Evolutionary conservation across 1,140 invertebrate genomes (phyloP), one percentile per base, ranked within the genome.

Genomic region (Chymomyza costata): DNA sequence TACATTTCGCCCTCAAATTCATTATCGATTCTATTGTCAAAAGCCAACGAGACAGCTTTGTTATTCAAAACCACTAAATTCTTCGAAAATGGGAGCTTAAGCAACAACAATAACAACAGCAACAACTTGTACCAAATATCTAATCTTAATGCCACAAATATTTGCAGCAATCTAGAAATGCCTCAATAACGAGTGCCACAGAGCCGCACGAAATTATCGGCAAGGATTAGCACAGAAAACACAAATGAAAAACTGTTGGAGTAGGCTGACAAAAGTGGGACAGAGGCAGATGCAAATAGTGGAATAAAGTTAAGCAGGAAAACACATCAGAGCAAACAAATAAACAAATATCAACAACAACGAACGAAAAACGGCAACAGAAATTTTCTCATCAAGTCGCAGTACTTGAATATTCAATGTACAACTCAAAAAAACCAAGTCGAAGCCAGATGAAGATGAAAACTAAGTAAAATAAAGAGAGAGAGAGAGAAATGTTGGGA

Each of bases 191-290:
- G n/a, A n/a, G n/a, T 15, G 1, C 28, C 25, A 15, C 41, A 25
- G 8, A 49, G 48, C 44, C 49, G 57, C 63, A 63, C 14, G 34
- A 65, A 65, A 58, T 65, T 58, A 65, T 58, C 40, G 40, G 18
- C 63, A 63, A 63, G 62, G 53, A 62, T 65, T 65, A 63, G 53
- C 39, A 52, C 45, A 63, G 34, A 34, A 62, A 65, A 65, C 53
- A 63, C 53, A 58, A 48, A 63, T 58, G 48, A 63, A 65, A 41
- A 50, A 61, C 51, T 43, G 57, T 37, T 41, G n/a, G n/a, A n/a
- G n/a, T 43, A 25, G 16, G 43, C 16, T 35, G 43, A 30, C 5
- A 15, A 52, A 34, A 41, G 40, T 34, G 14, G 40, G 14, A 21
- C 15, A 45, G 31, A 41, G 11, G 17, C 1, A 32, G 40, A n/a